Evolutionary conservation across 2,888 invertebrate species (phyloP).

Genomic region (Scrobipalpa costella): DNA sequence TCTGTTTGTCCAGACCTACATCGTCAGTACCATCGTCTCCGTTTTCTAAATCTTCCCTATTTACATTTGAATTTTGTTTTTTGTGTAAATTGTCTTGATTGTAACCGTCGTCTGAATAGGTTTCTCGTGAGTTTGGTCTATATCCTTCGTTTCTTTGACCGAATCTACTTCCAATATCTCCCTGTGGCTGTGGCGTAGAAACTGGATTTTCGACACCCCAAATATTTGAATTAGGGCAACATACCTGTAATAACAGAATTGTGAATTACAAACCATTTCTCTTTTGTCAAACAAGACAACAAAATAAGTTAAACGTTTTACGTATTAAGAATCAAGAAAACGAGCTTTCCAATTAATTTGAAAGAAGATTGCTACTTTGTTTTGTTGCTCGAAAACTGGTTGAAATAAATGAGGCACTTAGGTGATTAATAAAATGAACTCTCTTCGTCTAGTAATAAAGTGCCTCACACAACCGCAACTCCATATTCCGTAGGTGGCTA

Average conservation of each 20-base stretch:
- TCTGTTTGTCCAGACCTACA: slow-evolving; percentile 11
- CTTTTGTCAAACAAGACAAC: too few relatives aligned
- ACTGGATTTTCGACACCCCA: slow-evolving; percentile 40
- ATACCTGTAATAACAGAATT: slow-evolving; percentile 46
- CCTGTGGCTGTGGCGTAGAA: background rate
- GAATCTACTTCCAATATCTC: background rate
- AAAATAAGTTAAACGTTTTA: too few relatives aligned
- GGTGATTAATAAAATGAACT: slow-evolving; percentile 13
- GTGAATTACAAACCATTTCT: background rate
- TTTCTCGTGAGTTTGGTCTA: slow-evolving; percentile 1
- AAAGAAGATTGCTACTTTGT: background rate
- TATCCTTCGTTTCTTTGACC: background rate
- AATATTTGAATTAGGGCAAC: slow-evolving; percentile 51
- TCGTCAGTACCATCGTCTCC: slow-evolving; percentile 3
- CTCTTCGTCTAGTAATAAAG: slow-evolving; percentile 16
- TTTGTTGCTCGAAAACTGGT: background rate
- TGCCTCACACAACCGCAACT: background rate
- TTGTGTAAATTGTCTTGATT: slow-evolving; percentile 22
- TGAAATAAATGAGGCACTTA: background rate
- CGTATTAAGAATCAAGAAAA: background rate
- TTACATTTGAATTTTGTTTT: slow-evolving; percentile 5
- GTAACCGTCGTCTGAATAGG: slow-evolving; percentile 15
- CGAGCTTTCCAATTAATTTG: background rate
- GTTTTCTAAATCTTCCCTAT: background rate
- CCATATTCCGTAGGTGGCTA: slow-evolving; percentile 12